phyloP scores from a whole-genome alignment of 2,113 vertebrate genomes.

The Rhagologus leucostigma region DNA sequence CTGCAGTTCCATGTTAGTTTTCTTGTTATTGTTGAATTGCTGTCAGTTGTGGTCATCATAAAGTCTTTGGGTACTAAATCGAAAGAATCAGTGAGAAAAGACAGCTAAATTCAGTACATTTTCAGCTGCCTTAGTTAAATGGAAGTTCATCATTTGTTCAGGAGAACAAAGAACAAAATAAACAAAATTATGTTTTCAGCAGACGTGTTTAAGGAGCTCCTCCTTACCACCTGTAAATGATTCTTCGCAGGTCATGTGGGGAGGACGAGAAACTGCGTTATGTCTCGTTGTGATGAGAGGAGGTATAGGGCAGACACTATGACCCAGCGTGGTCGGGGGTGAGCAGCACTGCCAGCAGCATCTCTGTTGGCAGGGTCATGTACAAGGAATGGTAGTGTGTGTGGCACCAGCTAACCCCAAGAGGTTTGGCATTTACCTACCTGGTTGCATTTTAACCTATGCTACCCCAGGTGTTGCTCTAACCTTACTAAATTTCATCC shows the following conservation, averaged over 20 bases:
- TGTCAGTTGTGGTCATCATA: not conserved
- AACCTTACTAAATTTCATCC: conserved; percentile 50
- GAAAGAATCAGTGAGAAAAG: not conserved
- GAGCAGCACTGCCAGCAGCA: conserved; percentile 74
- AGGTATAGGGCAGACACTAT: conserved; percentile 85
- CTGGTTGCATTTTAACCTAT: conserved; percentile 18
- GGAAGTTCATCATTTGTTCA: not conserved
- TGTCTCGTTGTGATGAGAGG: conserved; percentile 85
- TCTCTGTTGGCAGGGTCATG: not conserved
- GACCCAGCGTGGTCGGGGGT: conserved; percentile 80
- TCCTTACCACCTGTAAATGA: conserved; percentile 58
- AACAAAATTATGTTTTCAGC: not conserved
- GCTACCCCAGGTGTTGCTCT: conserved; percentile 43
- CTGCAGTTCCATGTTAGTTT: not conserved
- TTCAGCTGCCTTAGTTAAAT: not conserved
- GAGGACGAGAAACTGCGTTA: conserved; percentile 82
- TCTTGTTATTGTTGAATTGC: not conserved
- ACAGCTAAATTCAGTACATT: not conserved
- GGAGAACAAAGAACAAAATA: not conserved
- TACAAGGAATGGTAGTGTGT: conserved; percentile 64
- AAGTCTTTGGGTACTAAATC: not conserved
- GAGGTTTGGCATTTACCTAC: not conserved
- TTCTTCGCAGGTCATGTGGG: conserved; percentile 90
- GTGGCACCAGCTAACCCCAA: conserved; percentile 61
- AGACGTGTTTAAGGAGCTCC: not conserved